Percentiles rank a stretch among this genome's conserved stretches.
Conservation (phyloP, 2,888 invertebrate genomes). For the Andrena haemorrhoa region DNA sequence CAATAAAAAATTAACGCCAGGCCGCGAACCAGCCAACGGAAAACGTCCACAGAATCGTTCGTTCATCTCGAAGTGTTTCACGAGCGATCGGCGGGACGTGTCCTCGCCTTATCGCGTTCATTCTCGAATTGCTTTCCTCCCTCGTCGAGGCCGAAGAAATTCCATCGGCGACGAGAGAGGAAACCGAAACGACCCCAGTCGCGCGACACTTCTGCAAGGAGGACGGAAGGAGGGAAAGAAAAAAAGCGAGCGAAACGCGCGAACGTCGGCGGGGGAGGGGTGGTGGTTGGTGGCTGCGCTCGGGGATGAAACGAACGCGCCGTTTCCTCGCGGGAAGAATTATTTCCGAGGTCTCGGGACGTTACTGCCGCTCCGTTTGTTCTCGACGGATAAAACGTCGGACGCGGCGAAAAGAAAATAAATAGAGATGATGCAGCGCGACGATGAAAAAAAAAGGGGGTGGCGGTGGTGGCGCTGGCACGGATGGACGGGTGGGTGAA, state of each 20-base stretch:
- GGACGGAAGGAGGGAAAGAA: neutral
- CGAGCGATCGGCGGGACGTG: conserved; percentile 35
- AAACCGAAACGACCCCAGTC: conserved; percentile 29
- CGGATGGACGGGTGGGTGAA: neutral
- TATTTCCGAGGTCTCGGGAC: conserved; percentile 45
- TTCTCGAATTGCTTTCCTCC: conserved; percentile 42
- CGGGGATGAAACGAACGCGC: conserved; percentile 42
- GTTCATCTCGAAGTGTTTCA: conserved; percentile 13
- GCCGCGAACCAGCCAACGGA: neutral
- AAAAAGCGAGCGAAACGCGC: conserved; percentile 7
- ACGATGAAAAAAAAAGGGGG: conserved; percentile 12
- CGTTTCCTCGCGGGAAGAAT: conserved; percentile 49
- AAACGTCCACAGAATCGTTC: conserved; percentile 10
- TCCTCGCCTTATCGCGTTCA: conserved; percentile 52
- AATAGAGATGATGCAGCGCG: conserved; percentile 41
- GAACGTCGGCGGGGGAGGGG: neutral
- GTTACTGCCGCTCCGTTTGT: conserved; percentile 60
- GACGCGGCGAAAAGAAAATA: conserved; percentile 47
- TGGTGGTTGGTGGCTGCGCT: conserved; percentile 2
- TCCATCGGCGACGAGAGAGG: neutral
- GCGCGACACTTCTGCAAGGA: neutral
- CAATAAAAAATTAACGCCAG: conserved; percentile 23
- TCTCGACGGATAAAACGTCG: conserved; percentile 53
- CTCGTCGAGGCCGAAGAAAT: conserved; percentile 12
- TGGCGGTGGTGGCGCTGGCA: neutral